phyloP scores from a whole-genome alignment of 2,888 invertebrate genomes.

The Lepidochrysops patricia region DNA sequence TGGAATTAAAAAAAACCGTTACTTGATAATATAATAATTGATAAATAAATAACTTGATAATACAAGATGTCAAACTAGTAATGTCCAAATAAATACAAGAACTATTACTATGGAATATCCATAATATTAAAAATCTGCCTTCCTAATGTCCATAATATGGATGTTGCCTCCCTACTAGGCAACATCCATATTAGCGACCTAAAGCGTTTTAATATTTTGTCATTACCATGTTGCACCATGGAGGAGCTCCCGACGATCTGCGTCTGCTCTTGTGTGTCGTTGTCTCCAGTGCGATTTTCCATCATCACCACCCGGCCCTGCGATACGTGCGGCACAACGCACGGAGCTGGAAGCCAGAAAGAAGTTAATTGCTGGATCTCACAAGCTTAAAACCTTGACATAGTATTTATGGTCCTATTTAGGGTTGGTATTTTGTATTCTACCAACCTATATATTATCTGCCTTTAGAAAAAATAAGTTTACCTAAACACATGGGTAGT shows the following conservation, averaged over 20 bases:
- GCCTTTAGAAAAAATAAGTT: constrained; percentile 30
- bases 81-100: no score
- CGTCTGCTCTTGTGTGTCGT: constrained; percentile 68
- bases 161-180: no score
- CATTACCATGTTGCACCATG: constrained; percentile 68
- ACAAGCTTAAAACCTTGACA: neutral
- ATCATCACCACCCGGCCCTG: constrained; percentile 83
- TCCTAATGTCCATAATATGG: no score
- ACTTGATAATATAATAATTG: no score
- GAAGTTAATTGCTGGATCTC: neutral
- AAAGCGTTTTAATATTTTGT: no score
- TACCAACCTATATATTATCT: no score
- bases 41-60: no score
- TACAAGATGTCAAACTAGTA: neutral
- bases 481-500: constrained; percentile 91
- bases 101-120: no score
- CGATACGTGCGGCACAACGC: constrained; percentile 91
- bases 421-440: neutral
- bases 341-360: constrained; percentile 81
- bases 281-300: constrained; percentile 69
- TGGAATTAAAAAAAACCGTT: no score
- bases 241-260: constrained; percentile 68
- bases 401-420: no score
- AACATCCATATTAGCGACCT: no score
- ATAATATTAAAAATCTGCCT: no score